Base-by-base conservation (phyloP, 37 sponge, comb jelly and placozoan genomes). In the Ephydatia muelleri region DNA sequence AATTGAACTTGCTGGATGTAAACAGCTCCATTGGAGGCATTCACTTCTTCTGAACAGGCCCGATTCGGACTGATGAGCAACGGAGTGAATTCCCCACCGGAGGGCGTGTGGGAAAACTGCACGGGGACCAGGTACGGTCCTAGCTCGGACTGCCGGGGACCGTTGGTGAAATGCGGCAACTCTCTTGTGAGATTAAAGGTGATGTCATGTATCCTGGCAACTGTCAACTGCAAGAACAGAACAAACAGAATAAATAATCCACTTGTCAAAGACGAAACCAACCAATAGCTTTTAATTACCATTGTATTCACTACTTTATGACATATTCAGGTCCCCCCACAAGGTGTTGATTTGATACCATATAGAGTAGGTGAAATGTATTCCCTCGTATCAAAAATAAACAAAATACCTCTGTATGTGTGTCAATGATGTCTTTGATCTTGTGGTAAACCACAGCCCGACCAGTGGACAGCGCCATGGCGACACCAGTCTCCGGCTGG, bases 351-450 rank as follows among this genome's bases (percentile, higher is more conserved):
- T n/a, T n/a, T 3, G 5, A n/a, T 35, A n/a, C 5, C 76, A 4
- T 36, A 14, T 3, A 37, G 25, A 4, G 25, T 2, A 4, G 2
- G 2, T 4, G 22, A 67, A 4, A 67, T 32, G 5, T 65, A 3
- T 65, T 36, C 70, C 2, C 36, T 77, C 22, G 9, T 47, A 36
- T 77, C 19, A 11, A 12, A 69, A 21, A 32, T n/a, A n/a, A n/a
- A n/a, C n/a, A n/a, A n/a, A 27, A 76, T n/a, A 90, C 91, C 72
- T 95, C 95, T 22, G 91, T 92, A 69, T 87, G 82, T 28, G 95
- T 95, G 73, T 95, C 92, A 39, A 89, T 82, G 19, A 90, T 39
- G 26, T 80, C 91, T 0, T 84, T 37, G 34, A 87, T 84, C 31
- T 84, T 86, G 77, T 95, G 91, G 28, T 91, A 95, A 19, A 95